Evolutionary conservation across 2,888 invertebrate species (phyloP), one percentile per base, ranked within the genome.

Genomic region (Terebella lapidaria): DNA sequence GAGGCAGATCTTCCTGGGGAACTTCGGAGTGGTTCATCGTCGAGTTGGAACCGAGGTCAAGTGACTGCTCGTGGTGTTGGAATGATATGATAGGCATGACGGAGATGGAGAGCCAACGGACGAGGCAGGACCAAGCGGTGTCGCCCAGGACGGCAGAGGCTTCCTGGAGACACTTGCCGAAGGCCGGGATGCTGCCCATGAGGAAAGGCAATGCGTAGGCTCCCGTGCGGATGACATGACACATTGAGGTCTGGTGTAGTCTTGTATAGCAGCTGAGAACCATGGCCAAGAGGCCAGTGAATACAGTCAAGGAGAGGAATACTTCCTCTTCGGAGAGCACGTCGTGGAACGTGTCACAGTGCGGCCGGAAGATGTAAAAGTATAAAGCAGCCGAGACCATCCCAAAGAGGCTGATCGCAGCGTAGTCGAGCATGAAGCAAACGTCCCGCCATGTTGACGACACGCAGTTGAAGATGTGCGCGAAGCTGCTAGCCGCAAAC

Each of bases 361-460:
- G 35, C 35, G 35, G 35, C 10, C 35, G 35, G 18, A 15, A 35
- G 35, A 35, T 35, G 66, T 83, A 83, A 1, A 80, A 77, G 25
- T 76, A 71, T 67, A 81, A 81, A 1, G 78, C 73, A 2, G 75
- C 74, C 2, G 68, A 70, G 10, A 80, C 82, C 59, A 78, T 76
- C 18, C 77, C 73, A 65, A 81, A 81, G 24, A 81, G 62, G 61
- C 81, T 78, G 3, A 83, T 70, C 2, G 80, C 79, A 15, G 76
- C 74, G 67, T 83, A 83, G 65, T 83, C 83, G 20, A 82, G 61
- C 67, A 83, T 81, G 69, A 82, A 83, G 64, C 83, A 83, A 3
- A 83, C 71, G 63, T 83, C 81, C 0, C 82, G 68, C 0, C 81
- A 80, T n/a, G 70, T 70, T 45, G 75, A 74, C 1, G 82, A 82